Base-by-base conservation (phyloP, 2,113 vertebrate genomes). In the Cromileptes altivelis region DNA sequence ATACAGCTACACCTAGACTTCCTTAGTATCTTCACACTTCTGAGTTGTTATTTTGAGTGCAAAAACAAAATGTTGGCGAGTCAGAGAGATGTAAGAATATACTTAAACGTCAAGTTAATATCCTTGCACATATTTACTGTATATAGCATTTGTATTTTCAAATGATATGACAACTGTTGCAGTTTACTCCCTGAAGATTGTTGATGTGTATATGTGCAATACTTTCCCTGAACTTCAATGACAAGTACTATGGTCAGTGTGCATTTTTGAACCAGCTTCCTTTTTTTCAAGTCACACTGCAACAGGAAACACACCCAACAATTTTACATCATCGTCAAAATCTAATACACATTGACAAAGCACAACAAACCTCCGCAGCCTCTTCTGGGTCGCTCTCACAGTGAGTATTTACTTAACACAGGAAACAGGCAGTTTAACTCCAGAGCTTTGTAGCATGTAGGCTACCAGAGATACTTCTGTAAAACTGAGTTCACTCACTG, bases 291-390 rank as follows among this genome's bases (percentile, higher is more conserved):
- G 56, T 72, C 30, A 50, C 64, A 25, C 21, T 33, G 40, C 81
- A 92, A 93, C 88, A 91, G 89, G 93, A 94, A 94, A 89, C 88
- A 76, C 75, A 85, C 74, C 64, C 87, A 72, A 72, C 5, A 56
- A 71, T 69, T 84, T 82, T 77, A 81, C 52, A 70, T 10, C 18
- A 60, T 4, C 56, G 40, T 49, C 40, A 14, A 65, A 25, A 40
- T 62, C 19, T 18, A 17, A 50, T 6, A 25, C 14, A 45, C 15
- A n/a, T 33, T 42, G 9, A 27, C 50, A 42, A 61, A 75, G 61
- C 33, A n/a, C 45, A 21, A 19, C 23, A 52, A 53, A 74, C 62
- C 47, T 1, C 27, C 8, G 30, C 25, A 10, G n/a, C 6, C 40
- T 57, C 50, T 12, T 47, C 53, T 69, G 27, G 14, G 17, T 63